Evolutionary conservation across 2,888 invertebrate genomes (phyloP).

Genomic region (Celastrina argiolus): DNA sequence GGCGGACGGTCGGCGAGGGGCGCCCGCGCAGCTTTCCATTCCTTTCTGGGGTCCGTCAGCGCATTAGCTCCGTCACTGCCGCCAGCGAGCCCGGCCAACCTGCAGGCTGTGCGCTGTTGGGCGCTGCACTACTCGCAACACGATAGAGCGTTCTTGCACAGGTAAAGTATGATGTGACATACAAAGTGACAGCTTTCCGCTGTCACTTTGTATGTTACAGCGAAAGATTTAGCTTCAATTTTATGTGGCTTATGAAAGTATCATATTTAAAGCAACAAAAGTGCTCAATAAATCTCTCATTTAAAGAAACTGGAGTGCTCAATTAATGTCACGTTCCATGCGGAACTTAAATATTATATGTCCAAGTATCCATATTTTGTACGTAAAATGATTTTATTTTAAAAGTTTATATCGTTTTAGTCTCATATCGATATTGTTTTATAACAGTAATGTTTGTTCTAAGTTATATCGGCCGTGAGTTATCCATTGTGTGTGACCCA

Average conservation of each 20-base stretch:
- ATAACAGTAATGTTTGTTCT: background rate
- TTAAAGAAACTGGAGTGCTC: too few relatives aligned
- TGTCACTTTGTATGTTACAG: too few relatives aligned
- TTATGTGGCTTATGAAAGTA: too few relatives aligned
- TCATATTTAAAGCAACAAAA: too few relatives aligned
- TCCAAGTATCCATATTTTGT: too few relatives aligned
- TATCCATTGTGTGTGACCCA: constrained; percentile 33
- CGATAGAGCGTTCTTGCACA: constrained; percentile 94
- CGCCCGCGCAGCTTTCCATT: constrained; percentile 86
- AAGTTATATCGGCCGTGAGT: constrained; percentile 14
- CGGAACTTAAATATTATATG: too few relatives aligned
- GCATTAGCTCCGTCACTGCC: constrained; percentile 93
- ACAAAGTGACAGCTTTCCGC: too few relatives aligned
- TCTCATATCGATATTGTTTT: background rate
- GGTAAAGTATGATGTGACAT: constrained; percentile 56
- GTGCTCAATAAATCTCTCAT: too few relatives aligned
- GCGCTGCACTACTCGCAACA: constrained; percentile 91
- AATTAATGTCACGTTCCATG: too few relatives aligned
- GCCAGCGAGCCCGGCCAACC: constrained; percentile 90
- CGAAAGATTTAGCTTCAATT: too few relatives aligned
- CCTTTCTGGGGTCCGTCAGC: constrained; percentile 92
- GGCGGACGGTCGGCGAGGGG: constrained; percentile 58
- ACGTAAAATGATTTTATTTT: too few relatives aligned
- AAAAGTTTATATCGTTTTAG: too few relatives aligned
- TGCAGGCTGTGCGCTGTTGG: constrained; percentile 96